A percentile compares a stretch with the other conserved stretches of the same genome.
These are phyloP conservation scores for Gopherus evgoodei DNA, from an alignment of 2,113 vertebrate genomes.

Conservation along the genomic window DNA sequence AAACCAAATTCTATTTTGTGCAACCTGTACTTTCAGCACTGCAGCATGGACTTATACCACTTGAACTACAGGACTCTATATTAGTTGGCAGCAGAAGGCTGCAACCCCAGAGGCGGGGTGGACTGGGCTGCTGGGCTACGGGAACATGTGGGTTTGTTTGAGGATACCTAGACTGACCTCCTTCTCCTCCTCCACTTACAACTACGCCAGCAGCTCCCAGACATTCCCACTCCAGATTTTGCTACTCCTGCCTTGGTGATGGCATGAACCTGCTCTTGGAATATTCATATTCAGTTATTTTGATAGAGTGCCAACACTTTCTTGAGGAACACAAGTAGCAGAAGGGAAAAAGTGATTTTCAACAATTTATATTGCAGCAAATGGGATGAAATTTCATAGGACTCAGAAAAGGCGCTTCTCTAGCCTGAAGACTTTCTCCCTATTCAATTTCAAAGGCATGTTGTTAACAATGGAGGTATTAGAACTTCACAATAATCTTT, in stretches of 20 bases:
- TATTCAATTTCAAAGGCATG: neutral
- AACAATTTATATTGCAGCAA: neutral
- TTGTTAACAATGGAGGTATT: neutral
- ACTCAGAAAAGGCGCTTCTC: constrained; percentile 29
- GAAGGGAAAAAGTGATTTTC: neutral
- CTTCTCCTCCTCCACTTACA: neutral
- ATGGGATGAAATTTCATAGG: constrained; percentile 36
- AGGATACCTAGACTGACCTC: neutral
- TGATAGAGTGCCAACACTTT: constrained; percentile 42
- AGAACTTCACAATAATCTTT: neutral
- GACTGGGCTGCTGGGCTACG: neutral
- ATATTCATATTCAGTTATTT: constrained; percentile 44
- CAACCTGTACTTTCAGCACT: no score
- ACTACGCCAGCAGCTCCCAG: neutral
- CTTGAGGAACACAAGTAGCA: neutral
- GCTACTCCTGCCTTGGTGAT: neutral
- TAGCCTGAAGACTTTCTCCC: constrained; percentile 14
- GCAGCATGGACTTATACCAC: no score
- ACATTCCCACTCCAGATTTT: constrained; percentile 27
- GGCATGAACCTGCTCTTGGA: constrained; percentile 11
- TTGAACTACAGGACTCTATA: no score
- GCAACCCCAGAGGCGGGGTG: neutral
- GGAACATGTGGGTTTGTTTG: neutral
- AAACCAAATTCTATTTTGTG: no score
- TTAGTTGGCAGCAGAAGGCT: no score